phyloP scores from a whole-genome alignment of 2,113 vertebrate genomes.

The Eulacestoma nigropectus region DNA sequence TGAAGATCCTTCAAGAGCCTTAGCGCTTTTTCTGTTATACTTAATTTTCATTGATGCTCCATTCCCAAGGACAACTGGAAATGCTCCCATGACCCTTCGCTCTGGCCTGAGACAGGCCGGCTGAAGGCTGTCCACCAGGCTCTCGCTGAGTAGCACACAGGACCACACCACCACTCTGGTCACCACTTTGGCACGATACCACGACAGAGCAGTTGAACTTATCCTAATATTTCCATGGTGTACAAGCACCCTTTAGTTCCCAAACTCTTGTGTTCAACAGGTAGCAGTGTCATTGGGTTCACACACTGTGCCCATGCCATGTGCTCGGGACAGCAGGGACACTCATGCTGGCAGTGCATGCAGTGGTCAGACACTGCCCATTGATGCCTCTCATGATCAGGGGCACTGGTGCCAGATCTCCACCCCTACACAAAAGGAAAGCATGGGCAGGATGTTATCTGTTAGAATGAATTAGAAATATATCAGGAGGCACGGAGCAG shows the following conservation, averaged over 20 bases:
- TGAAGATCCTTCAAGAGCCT: not conserved
- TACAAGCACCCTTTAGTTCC: not conserved
- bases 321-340: not conserved
- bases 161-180: not conserved
- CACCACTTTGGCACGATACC: not conserved
- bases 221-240: accelerated
- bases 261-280: not conserved
- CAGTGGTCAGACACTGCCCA: not conserved
- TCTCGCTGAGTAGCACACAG: not conserved
- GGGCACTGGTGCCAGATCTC: not conserved
- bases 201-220: not conserved
- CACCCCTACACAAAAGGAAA: not conserved
- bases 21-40: not conserved
- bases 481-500: not conserved
- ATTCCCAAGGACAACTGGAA: not conserved
- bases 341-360: not conserved
- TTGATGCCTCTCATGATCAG: not conserved
- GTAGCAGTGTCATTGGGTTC: not conserved
- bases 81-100: accelerated
- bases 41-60: not conserved
- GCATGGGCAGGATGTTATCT: not conserved
- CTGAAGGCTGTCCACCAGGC: not conserved
- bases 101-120: not conserved
- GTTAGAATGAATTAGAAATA: not conserved
- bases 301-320: not conserved